These are phyloP conservation scores for Pagrus major DNA, from an alignment of 2,113 vertebrate species.

Conservation along the genomic window DNA sequence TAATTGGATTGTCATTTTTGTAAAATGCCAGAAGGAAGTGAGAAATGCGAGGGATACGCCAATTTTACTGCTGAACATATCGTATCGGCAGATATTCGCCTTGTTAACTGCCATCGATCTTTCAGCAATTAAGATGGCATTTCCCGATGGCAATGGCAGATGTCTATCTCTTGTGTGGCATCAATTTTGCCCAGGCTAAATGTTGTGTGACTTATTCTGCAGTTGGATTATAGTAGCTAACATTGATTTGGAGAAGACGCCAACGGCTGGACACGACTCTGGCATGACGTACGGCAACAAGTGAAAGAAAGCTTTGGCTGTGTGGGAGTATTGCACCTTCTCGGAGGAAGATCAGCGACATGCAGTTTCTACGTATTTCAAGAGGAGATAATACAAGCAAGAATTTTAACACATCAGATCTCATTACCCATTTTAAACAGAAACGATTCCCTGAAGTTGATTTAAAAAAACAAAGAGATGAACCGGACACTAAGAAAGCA, in stretches of 20 bases:
- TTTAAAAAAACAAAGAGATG: neutral
- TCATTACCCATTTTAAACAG: neutral
- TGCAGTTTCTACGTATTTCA: neutral
- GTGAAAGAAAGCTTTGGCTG: neutral
- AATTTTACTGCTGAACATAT: neutral
- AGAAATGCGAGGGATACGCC: neutral
- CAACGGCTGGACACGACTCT: neutral
- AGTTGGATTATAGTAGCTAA: neutral
- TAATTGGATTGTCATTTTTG: neutral
- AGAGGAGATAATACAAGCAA: neutral
- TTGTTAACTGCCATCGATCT: too few species aligned
- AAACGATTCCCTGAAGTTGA: neutral
- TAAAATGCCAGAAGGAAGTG: neutral
- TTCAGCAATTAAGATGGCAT: too few species aligned
- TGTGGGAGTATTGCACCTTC: neutral
- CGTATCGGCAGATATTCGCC: too few species aligned
- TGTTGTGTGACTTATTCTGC: neutral
- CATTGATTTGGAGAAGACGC: neutral
- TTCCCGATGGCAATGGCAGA: neutral
- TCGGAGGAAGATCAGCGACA: neutral
- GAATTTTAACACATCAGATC: slow-evolving; percentile 2
- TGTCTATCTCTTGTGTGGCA: neutral
- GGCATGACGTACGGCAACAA: neutral
- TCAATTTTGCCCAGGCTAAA: neutral
- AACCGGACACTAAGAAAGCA: neutral